phyloP scores from a whole-genome alignment of 2,113 vertebrate genomes.

The Cyanoliseus patagonus region DNA sequence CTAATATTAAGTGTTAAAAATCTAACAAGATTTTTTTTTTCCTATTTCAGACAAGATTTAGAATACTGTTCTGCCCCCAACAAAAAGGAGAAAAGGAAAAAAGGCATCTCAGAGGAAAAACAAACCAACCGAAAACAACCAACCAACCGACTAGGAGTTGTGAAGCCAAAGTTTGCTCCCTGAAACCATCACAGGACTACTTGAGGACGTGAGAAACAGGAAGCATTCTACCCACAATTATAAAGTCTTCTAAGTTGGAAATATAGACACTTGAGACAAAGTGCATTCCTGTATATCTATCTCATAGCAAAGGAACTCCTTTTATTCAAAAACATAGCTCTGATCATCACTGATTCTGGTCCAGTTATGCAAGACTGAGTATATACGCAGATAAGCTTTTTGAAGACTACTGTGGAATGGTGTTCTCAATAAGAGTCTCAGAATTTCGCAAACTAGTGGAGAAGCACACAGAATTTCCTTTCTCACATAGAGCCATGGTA shows the following conservation, averaged over 20 bases:
- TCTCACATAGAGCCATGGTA: accelerated
- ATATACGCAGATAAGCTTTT: not conserved
- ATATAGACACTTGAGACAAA: not conserved
- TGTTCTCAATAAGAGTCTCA: not conserved
- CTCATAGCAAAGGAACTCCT: not conserved
- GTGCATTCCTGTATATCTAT: accelerated
- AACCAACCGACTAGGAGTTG: not conserved
- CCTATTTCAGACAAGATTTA: not conserved
- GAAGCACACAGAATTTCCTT: not conserved
- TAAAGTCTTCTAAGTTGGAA: not conserved
- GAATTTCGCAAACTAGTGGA: not conserved
- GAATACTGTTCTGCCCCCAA: not conserved
- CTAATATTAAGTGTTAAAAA: not conserved
- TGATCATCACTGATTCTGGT: not conserved
- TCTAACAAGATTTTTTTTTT: not conserved
- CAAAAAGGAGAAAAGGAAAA: accelerated
- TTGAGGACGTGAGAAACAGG: not conserved
- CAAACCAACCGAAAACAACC: not conserved
- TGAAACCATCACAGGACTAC: not conserved
- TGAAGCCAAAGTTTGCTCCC: not conserved
- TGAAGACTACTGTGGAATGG: not conserved
- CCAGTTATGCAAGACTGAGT: not conserved
- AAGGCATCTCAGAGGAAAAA: not conserved
- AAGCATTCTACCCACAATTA: not conserved
- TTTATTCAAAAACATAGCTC: not conserved